These are phyloP conservation scores for Oithona nana DNA, from an alignment of 2,888 invertebrate species.

Conservation along the genomic window DNA sequence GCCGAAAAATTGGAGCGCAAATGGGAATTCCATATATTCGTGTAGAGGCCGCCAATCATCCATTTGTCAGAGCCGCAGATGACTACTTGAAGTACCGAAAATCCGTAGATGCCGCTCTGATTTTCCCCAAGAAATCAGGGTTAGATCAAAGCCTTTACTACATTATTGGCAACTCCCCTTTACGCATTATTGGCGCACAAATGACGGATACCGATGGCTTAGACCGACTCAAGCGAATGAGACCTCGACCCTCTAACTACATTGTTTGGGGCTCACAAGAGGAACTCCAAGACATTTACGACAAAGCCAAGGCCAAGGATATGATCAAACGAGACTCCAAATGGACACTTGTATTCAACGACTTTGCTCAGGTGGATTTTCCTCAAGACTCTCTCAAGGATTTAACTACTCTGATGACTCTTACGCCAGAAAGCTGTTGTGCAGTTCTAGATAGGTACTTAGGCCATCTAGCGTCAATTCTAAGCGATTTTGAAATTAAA, in stretches of 20 bases:
- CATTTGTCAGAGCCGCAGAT: slow-evolving; percentile 34
- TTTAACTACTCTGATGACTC: not conserved
- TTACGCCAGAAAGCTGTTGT: not conserved
- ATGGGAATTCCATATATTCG: slow-evolving; percentile 3
- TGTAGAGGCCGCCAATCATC: not conserved
- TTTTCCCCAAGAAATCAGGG: slow-evolving; percentile 46
- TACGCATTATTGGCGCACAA: slow-evolving; percentile 49
- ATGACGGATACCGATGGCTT: slow-evolving; percentile 41
- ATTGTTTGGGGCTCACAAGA: slow-evolving; percentile 43
- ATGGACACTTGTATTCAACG: slow-evolving; percentile 46
- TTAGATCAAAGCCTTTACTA: slow-evolving; percentile 50
- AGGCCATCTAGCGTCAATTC: too few relatives aligned
- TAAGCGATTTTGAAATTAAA: too few relatives aligned
- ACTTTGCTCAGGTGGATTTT: slow-evolving; percentile 2
- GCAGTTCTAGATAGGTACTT: not conserved
- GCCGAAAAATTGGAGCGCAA: not conserved
- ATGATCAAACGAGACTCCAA: slow-evolving; percentile 41
- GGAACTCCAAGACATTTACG: slow-evolving; percentile 43
- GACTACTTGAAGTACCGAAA: slow-evolving; percentile 44
- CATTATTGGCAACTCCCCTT: slow-evolving; percentile 42
- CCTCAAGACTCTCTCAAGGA: not conserved
- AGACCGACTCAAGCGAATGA: slow-evolving; percentile 38
- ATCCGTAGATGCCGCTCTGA: slow-evolving; percentile 52
- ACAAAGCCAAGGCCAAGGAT: slow-evolving; percentile 40
- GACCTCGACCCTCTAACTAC: slow-evolving; percentile 53